Conservation (phyloP, 2,113 vertebrate species). For the Ctenodactylus gundi region DNA sequence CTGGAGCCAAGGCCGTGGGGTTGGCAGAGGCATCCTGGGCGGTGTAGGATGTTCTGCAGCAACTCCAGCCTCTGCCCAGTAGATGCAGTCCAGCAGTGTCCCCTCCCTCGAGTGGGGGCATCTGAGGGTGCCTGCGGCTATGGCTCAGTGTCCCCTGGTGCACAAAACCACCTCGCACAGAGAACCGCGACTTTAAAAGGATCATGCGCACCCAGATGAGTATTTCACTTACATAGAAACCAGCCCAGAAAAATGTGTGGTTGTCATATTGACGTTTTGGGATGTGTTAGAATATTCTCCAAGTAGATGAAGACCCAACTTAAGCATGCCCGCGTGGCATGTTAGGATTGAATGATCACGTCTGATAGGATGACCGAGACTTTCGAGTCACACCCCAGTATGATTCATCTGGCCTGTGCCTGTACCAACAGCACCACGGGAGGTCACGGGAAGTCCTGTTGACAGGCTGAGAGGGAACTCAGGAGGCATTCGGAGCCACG, state of each 20-base stretch:
- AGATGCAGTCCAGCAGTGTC: neutral
- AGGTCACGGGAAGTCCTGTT: neutral
- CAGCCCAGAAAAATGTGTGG: neutral
- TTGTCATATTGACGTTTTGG: neutral
- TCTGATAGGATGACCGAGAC: neutral
- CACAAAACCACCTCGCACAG: neutral
- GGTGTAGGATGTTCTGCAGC: neutral
- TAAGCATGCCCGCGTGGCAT: too few species aligned
- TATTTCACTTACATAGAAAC: neutral
- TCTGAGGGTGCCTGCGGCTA: neutral
- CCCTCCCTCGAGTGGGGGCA: neutral
- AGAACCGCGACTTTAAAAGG: neutral
- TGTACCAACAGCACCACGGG: neutral
- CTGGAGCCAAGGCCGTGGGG: fast-evolving
- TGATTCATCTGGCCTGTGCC: neutral
- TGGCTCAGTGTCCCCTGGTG: neutral
- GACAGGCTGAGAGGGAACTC: neutral
- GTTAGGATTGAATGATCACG: neutral
- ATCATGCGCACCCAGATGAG: neutral
- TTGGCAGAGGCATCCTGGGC: neutral
- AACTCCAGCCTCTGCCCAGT: neutral
- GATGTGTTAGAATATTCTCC: neutral
- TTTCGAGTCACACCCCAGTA: neutral
- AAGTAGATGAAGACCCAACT: neutral
- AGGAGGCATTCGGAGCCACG: fast-evolving